Evolutionary conservation across 2,888 invertebrate genomes (phyloP), one percentile per base, ranked within the genome.

Genomic region (Leucozona laternaria): DNA sequence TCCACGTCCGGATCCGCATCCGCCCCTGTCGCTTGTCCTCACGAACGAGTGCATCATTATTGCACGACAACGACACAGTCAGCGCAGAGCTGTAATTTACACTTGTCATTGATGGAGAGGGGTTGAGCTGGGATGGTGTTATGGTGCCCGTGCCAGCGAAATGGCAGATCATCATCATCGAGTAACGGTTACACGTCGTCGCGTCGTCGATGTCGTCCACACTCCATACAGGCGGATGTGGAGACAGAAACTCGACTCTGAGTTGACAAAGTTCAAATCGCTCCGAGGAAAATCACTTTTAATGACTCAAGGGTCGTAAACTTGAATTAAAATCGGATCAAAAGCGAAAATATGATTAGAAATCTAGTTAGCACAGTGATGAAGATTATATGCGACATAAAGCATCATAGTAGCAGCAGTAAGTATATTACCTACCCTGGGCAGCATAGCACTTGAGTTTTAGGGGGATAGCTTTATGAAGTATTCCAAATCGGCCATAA

Each of bases 321-420:
- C 62, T 85, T 85, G 77, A 70, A 85, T 85, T 70, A 80, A 85
- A 80, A 80, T 85, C 77, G 57, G 72, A 85, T 85, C 70, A 76
- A 78, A 80, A 78, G 72, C 77, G 70, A 55, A 80, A 85, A 80
- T 85, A 80, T 85, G 85, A 77, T 85, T 73, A 77, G 73, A 20
- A 60, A 80, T 73, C 80, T 78, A 73, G 80, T 85, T 85, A 85
- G 68, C 57, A 31, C 20, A 37, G 60, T 31, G 31, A 71, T 53
- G 70, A 45, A 48, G 73, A 62, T 57, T 64, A 48, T 64, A 43
- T n/a, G 66, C 13, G 15, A 31, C 66, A 66, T 66, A 48, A 66
- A 48, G 13, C 66, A 66, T 20, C 17, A 0, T 2, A 17, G 28
- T 6, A 28, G 3, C 25, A 28, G 31, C 31, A 28, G 11, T 4